A percentile compares a stretch with the other conserved stretches of the same genome.
These are phyloP conservation scores for Mimas tiliae DNA, from an alignment of 2,888 invertebrate genomes.

Conservation along the genomic window DNA sequence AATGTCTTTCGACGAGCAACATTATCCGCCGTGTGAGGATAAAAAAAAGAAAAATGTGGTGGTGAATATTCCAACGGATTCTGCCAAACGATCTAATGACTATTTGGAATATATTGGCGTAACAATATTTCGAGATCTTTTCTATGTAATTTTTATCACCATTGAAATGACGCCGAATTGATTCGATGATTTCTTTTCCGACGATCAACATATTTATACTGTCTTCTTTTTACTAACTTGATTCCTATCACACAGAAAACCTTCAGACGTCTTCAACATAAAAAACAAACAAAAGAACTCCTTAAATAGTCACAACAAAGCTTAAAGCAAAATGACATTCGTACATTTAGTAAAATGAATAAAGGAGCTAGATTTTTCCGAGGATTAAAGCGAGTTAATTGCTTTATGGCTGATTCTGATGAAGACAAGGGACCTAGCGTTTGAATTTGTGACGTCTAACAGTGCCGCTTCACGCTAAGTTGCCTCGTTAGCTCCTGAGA, in stretches of 20 bases:
- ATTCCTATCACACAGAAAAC: background rate
- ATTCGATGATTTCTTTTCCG: no score
- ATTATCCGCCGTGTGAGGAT: no score
- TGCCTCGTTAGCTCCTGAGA: slow-evolving; percentile 30
- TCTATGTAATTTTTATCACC: no score
- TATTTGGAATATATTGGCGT: no score
- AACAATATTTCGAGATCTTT: no score
- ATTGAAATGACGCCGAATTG: no score
- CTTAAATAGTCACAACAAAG: slow-evolving; percentile 25
- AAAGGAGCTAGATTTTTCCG: slow-evolving; percentile 18
- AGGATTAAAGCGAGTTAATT: slow-evolving; percentile 24
- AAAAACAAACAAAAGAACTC: slow-evolving; percentile 25
- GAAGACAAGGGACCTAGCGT: slow-evolving; percentile 24
- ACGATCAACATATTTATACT: no score
- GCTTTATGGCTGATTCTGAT: slow-evolving; percentile 19
- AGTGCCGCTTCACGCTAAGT: slow-evolving; percentile 29
- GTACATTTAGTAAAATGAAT: slow-evolving; percentile 24
- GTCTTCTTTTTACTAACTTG: background rate
- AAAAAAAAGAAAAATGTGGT: no score
- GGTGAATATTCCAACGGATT: no score
- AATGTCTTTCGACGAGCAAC: no score
- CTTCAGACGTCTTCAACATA: slow-evolving; percentile 22
- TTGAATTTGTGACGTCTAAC: slow-evolving; percentile 33
- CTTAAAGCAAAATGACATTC: slow-evolving; percentile 25
- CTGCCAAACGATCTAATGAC: no score